Percentiles rank a stretch among this genome's conserved stretches.
Conservation (phyloP, 2,888 invertebrate species). For the Parapristionchus giblindavisi region DNA sequence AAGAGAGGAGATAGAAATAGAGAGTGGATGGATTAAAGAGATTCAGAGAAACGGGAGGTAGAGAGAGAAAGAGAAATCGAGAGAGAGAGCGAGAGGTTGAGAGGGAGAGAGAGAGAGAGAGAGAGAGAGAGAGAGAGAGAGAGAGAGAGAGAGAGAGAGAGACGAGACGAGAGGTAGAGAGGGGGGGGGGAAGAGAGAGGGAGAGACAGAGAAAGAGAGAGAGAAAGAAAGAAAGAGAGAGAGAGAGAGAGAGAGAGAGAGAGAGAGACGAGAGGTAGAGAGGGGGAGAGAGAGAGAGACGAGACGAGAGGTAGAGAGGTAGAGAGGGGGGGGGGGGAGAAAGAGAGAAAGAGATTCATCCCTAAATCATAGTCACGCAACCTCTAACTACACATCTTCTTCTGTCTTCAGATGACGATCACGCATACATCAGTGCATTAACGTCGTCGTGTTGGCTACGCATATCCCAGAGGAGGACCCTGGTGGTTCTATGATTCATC, state of each 20-base stretch:
- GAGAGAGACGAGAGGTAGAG: constrained; percentile 11
- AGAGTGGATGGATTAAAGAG: neutral
- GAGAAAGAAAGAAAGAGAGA: neutral
- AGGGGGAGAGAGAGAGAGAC: too few relatives aligned
- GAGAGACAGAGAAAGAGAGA: constrained; percentile 20
- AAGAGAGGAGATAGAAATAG: neutral
- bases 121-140: constrained; percentile 11
- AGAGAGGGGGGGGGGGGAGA: too few relatives aligned
- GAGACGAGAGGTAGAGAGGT: too few relatives aligned
- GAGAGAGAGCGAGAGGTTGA: too few relatives aligned
- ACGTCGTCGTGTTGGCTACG: too few relatives aligned
- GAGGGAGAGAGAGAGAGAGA: constrained; percentile 11
- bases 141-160: constrained; percentile 13
- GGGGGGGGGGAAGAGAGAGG: constrained; percentile 10
- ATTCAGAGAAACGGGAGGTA: too few relatives aligned
- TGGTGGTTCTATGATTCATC: too few relatives aligned
- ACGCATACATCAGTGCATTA: too few relatives aligned
- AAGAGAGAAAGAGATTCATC: too few relatives aligned
- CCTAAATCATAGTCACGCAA: too few relatives aligned
- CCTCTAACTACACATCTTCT: neutral
- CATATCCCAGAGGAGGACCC: too few relatives aligned
- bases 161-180: constrained; percentile 14
- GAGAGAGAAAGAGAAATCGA: too few relatives aligned
- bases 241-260: constrained; percentile 16
- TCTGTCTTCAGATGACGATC: neutral